These are phyloP conservation scores for Hemibagrus wyckioides DNA, from an alignment of 2,113 vertebrate species.

Conservation along the genomic window DNA sequence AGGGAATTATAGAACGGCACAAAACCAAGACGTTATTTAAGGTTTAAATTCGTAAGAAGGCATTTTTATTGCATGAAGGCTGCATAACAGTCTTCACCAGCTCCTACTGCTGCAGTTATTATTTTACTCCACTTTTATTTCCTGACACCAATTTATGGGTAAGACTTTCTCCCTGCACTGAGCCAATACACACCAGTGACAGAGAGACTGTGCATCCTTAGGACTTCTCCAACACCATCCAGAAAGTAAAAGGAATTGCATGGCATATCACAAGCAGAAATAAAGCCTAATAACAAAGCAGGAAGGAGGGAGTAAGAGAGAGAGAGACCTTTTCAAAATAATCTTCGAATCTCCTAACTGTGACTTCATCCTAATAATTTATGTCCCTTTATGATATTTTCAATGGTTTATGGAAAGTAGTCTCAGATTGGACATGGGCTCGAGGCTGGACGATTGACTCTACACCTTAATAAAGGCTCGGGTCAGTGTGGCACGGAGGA, in stretches of 20 bases:
- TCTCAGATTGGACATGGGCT: slow-evolving; percentile 29
- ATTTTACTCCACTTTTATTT: slow-evolving; percentile 10
- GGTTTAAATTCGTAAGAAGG: neutral
- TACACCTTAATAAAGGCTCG: neutral
- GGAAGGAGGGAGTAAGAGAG: neutral
- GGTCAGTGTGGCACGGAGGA: neutral
- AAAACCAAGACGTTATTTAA: neutral
- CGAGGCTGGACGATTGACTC: neutral
- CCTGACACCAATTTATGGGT: slow-evolving; percentile 22
- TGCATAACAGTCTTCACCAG: neutral
- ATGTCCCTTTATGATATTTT: slow-evolving; percentile 20
- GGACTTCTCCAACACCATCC: slow-evolving; percentile 19
- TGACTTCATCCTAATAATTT: slow-evolving; percentile 20
- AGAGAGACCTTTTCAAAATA: neutral
- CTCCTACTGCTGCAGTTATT: neutral
- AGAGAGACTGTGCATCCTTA: neutral
- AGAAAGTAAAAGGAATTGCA: slow-evolving; percentile 1
- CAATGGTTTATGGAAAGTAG: neutral
- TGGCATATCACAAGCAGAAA: slow-evolving; percentile 14
- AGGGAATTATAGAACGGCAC: neutral
- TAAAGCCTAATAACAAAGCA: slow-evolving; percentile 11
- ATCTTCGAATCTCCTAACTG: neutral
- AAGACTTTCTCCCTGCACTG: slow-evolving; percentile 12
- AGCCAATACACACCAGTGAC: neutral
- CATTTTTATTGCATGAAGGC: neutral